Percentiles rank a stretch among this genome's conserved stretches.
Evolutionary conservation across 2,888 invertebrate species (phyloP).

Genomic region (Drosophila recens): DNA sequence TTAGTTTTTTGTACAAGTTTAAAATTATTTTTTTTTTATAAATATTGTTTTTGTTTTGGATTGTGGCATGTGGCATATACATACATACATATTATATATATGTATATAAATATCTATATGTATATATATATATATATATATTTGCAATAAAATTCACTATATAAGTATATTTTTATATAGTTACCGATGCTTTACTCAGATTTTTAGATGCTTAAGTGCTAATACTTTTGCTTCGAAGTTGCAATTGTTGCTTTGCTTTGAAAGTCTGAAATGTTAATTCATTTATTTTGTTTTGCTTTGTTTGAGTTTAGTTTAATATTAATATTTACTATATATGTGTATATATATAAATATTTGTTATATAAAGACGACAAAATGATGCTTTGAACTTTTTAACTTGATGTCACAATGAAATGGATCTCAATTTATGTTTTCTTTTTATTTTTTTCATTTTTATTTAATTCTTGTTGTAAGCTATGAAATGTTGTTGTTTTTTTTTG

Average conservation of each 20-base stretch:
- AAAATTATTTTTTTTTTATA: constrained; percentile 61
- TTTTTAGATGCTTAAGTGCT: constrained; percentile 43
- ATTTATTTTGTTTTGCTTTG: constrained; percentile 49
- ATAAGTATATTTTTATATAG: constrained; percentile 30
- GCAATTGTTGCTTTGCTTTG: constrained; percentile 58
- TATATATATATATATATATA: constrained; percentile 33
- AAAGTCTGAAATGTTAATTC: constrained; percentile 67
- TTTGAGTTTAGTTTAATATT: constrained; percentile 24
- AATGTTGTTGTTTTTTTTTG: constrained; percentile 26
- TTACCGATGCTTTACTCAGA: constrained; percentile 27
- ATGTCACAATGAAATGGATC: constrained; percentile 55
- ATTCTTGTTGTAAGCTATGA: constrained; percentile 56
- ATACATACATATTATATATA: constrained; percentile 12
- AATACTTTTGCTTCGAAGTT: constrained; percentile 42
- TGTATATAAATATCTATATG: constrained; percentile 12
- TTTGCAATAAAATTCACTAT: constrained; percentile 55
- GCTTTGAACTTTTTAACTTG: constrained; percentile 67
- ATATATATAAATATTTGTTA: constrained; percentile 38
- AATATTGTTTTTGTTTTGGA: constrained; percentile 64
- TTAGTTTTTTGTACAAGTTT: constrained; percentile 64
- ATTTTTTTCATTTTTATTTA: constrained; percentile 23
- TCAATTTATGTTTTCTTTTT: constrained; percentile 38
- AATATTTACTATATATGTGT: constrained; percentile 38
- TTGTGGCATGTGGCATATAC: constrained; percentile 55
- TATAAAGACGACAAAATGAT: constrained; percentile 74